A percentile compares a stretch with the other conserved stretches of the same genome.
Evolutionary conservation across 2,113 vertebrate species (phyloP).

Genomic region (Conger conger): DNA sequence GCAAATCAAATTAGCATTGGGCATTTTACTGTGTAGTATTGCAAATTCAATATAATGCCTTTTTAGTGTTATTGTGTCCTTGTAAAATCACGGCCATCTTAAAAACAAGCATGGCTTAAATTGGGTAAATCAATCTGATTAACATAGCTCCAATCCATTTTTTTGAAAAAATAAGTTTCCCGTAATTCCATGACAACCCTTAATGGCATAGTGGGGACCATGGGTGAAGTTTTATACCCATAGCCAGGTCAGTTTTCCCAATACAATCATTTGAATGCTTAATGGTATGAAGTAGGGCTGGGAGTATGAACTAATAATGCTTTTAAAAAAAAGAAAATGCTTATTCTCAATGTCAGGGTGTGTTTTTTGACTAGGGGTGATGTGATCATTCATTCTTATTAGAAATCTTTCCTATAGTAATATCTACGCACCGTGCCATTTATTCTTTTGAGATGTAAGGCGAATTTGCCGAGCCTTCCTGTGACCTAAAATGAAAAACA

Average conservation of each 20-base stretch:
- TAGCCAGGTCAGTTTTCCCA: not conserved
- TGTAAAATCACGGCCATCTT: not conserved
- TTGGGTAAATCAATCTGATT: not conserved
- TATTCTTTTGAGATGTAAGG: not conserved
- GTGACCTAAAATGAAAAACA: not conserved
- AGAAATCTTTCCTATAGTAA: not conserved
- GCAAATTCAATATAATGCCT: not conserved
- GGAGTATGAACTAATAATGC: not conserved
- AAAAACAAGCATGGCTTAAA: not conserved
- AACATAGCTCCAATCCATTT: not conserved
- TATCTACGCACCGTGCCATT: not conserved
- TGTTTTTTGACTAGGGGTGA: not conserved
- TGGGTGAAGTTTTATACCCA: not conserved
- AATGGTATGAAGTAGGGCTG: not conserved
- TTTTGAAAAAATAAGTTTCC: not conserved
- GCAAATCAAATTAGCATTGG: no score
- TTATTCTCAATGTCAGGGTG: not conserved
- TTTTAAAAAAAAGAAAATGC: not conserved
- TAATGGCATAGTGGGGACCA: not conserved
- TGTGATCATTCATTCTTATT: not conserved
- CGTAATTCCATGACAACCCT: no score
- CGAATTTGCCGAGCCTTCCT: not conserved
- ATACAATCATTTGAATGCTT: not conserved
- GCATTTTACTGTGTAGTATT: no score
- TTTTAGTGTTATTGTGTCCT: not conserved